Evolutionary conservation across 2,797 vertebrate genomes (phyloP), one percentile per base, ranked within the genome.

Genomic region (Lagocephalus sceleratus): DNA sequence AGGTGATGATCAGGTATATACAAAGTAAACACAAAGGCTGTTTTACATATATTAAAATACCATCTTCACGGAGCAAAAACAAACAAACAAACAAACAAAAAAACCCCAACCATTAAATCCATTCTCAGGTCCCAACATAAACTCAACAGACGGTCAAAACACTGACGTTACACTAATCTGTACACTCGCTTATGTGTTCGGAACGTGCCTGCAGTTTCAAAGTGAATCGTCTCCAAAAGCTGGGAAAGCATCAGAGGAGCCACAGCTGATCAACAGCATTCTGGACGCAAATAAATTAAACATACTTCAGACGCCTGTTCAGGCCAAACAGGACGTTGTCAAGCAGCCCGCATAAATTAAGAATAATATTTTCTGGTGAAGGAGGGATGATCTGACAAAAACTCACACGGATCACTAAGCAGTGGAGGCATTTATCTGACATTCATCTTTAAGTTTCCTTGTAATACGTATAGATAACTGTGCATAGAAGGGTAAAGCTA

Each of bases 1-100:
- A 72, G 32, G 32, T 35, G 11, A 35, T 14, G 32, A 35, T 35
- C 32, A 89, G 88, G 88, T 94, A 95, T 96, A 92, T 95, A 97
- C 93, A 96, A 68, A 74, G 51, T 85, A 93, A 92, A 94, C 83
- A 90, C 94, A 94, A 95, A 91, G 32, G 32, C 93, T 94, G 81
- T 93, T 92, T 85, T 92, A 94, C 92, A 95, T 94, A 94, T 93
- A 95, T 94, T 93, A 93, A 95, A 95, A 94, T 92, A 91, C 89
- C 89, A 92, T 93, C 84, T 92, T 91, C 54, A 81, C 65, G 12
- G 32, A 35, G 14, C 12, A 6, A 35, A 35, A 35, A 35, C 2
- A 35, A 35, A 35, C 9, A 35, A 14, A 35, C 9, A 32, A 32
- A 32, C 48, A 42, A 20, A 51, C 3, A 2, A 26, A 40, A 14